phyloP scores from a whole-genome alignment of 2,797 vertebrate species.

The Enteromius unitaeniatus region DNA sequence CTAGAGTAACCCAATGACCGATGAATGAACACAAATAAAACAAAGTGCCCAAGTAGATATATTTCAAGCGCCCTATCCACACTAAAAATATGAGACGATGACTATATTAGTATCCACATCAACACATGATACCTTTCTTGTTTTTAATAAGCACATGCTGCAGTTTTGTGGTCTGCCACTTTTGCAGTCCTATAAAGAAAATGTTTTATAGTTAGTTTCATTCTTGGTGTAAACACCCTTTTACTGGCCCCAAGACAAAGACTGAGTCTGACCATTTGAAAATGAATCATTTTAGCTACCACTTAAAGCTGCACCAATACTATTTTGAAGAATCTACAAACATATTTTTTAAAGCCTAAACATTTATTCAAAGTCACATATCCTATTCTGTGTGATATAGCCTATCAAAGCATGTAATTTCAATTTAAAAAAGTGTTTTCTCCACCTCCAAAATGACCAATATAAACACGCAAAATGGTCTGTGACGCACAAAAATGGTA shows the following conservation, averaged over 20 bases:
- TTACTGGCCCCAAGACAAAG: background rate
- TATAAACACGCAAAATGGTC: background rate
- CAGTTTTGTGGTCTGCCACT: background rate
- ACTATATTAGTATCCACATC: background rate
- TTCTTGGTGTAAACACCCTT: background rate
- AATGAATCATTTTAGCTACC: background rate
- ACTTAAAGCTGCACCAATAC: no score
- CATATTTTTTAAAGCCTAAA: background rate
- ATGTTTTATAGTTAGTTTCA: background rate
- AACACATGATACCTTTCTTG: background rate
- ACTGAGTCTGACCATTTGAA: background rate
- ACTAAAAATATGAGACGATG: background rate
- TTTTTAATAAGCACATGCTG: background rate
- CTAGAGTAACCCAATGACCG: background rate
- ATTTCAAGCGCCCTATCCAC: background rate
- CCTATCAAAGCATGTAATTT: background rate
- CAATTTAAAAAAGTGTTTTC: background rate
- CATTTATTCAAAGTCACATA: background rate
- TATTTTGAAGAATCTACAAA: background rate
- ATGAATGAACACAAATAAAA: background rate
- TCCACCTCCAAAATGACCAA: background rate
- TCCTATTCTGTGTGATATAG: background rate
- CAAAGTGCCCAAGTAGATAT: background rate
- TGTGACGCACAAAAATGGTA: slow-evolving; percentile 16
- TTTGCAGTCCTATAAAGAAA: background rate